Conservation (phyloP, 2,113 vertebrate species). For the Dicentrarchus labrax region DNA sequence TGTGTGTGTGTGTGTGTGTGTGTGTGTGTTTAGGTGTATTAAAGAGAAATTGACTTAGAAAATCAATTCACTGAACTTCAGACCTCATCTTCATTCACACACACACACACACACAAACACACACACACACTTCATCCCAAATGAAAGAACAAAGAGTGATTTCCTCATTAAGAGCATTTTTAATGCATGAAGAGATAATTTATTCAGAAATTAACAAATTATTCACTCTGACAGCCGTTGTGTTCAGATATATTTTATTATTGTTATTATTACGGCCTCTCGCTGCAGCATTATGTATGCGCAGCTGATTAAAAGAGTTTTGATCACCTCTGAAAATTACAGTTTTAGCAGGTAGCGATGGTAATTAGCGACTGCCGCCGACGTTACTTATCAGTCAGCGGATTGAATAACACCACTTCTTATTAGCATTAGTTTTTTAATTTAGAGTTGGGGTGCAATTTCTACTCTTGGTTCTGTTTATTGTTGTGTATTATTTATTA, state of each 20-base stretch:
- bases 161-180: conserved; percentile 82
- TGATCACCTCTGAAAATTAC: conserved; percentile 67
- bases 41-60: conserved; percentile 24
- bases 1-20: neutral
- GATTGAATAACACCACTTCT: neutral
- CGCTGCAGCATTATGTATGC: conserved; percentile 59
- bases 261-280: conserved; percentile 66
- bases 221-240: conserved; percentile 69
- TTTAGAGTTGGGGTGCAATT: neutral
- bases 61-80: conserved; percentile 27
- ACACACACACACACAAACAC: conserved; percentile 43
- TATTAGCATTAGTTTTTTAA: neutral
- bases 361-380: conserved; percentile 58
- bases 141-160: conserved; percentile 76
- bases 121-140: conserved; percentile 34
- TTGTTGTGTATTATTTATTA: neutral
- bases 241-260: conserved; percentile 68
- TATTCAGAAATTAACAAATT: conserved; percentile 84
- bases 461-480: neutral
- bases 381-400: conserved; percentile 45
- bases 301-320: conserved; percentile 73
- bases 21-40: neutral
- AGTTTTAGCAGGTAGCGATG: conserved; percentile 62
- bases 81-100: conserved; percentile 27
- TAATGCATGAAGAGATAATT: conserved; percentile 83